phyloP scores from a whole-genome alignment of 2,888 invertebrate species.

The Eubasilissa splendida region DNA sequence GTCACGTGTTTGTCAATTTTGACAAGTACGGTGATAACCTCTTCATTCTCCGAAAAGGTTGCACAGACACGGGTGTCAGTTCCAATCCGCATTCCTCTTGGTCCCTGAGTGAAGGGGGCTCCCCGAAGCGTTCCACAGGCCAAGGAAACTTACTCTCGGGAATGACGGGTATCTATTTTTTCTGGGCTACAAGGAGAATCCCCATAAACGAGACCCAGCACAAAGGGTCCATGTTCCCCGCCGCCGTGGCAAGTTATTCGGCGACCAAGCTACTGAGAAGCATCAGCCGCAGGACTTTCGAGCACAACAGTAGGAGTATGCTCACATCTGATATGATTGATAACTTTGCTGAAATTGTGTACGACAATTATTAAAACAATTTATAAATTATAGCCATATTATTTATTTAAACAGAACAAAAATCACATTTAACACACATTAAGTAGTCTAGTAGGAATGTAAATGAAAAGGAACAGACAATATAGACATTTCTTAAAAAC shows the following conservation, averaged over 20 bases:
- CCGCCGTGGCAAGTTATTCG: slow-evolving; percentile 40
- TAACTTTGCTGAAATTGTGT: slow-evolving; percentile 11
- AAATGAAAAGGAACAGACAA: no score
- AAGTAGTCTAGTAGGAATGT: no score
- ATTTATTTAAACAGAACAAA: no score
- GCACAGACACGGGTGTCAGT: slow-evolving; percentile 43
- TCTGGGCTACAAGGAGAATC: slow-evolving; percentile 39
- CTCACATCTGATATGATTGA: slow-evolving; percentile 42
- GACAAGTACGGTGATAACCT: slow-evolving; percentile 67
- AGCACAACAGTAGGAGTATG: slow-evolving; percentile 27
- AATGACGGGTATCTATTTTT: slow-evolving; percentile 42
- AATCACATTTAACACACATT: no score
- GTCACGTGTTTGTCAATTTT: slow-evolving; percentile 65
- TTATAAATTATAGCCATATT: no score
- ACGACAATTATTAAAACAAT: slow-evolving; percentile 8
- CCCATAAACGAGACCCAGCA: not conserved
- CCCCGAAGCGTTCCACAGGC: not conserved
- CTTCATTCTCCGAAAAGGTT: slow-evolving; percentile 48
- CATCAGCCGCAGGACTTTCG: not conserved
- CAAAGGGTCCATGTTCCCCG: slow-evolving; percentile 39
- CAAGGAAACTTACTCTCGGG: slow-evolving; percentile 47
- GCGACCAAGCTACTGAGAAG: slow-evolving; percentile 39
- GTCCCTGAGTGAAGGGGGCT: slow-evolving; percentile 9
- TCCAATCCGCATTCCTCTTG: slow-evolving; percentile 10
- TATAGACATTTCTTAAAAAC: no score